Evolutionary conservation across 2,113 vertebrate genomes (phyloP).

Genomic region (Anhinga anhinga): DNA sequence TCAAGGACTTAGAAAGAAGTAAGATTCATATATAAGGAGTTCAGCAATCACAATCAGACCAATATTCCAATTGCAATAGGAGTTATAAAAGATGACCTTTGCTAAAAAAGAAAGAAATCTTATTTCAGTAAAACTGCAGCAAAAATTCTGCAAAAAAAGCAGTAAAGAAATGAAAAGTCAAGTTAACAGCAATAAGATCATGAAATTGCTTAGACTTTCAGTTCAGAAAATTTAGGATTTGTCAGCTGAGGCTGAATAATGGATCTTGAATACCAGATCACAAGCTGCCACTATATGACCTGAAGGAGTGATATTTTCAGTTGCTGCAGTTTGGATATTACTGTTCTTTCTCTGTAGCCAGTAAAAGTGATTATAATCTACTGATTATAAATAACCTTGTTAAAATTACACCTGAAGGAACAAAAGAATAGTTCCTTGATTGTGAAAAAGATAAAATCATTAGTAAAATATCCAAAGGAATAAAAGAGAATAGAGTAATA

Average conservation of each 20-base stretch:
- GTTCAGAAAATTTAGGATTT: background rate
- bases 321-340: background rate
- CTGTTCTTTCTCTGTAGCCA: background rate
- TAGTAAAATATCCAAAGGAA: slow-evolving; percentile 26
- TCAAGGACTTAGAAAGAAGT: background rate
- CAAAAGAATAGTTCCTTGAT: background rate
- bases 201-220: background rate
- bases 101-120: background rate
- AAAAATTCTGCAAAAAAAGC: background rate
- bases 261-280: background rate
- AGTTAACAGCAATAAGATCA: background rate
- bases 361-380: background rate
- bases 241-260: background rate
- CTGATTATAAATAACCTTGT: background rate
- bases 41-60: background rate
- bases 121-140: background rate
- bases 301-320: background rate
- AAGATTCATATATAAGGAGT: background rate
- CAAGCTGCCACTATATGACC: background rate
- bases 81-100: background rate
- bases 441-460: slow-evolving; percentile 26
- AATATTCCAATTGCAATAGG: background rate
- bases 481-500: background rate
- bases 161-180: background rate
- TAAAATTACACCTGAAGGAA: background rate